Evolutionary conservation across 2,888 invertebrate species (phyloP), one percentile per base, ranked within the genome.

Genomic region (Lasioglossum marginatum): DNA sequence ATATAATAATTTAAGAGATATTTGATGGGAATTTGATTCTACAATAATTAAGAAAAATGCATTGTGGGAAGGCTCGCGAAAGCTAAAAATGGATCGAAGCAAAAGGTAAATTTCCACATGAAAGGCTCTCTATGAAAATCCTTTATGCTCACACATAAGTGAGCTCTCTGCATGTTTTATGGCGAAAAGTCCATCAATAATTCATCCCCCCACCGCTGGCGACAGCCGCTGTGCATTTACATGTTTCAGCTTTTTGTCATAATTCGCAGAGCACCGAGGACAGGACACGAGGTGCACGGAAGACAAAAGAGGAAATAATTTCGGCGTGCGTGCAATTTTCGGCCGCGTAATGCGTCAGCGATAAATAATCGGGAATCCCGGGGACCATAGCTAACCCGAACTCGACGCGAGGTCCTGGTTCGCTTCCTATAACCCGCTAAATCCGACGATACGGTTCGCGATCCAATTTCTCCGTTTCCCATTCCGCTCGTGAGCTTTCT

Each of bases 281-380:
- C 27, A 48, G 27, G n/a, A 23, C 1, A 19, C 1, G 6, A 31
- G 48, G 2, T 12, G 34, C 27, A 31, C 52, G 34, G 57, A 23
- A 12, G 4, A 74, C 43, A 68, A 27, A 68, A 40, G 75, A 40
- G 14, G 37, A 68, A 78, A 73, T 66, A 70, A 76, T 85, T 72
- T 66, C 16, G 10, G 57, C 23, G 63, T 68, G 81, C 75, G 66
- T 81, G 79, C 78, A 86, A 86, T 83, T 87, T 86, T 86, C 79
- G 43, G 2, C 23, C 45, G 40, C 19, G 52, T 63, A 77, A 71
- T 75, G 77, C 76, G 70, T 85, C 77, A 52, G 77, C 80, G 79
- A 87, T 87, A 87, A 87, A 84, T 88, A 87, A 87, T 87, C 84
- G 70, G 23, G 73, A 79, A 79, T 74, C 68, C 79, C 45, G n/a